phyloP scores from a whole-genome alignment of 2,113 vertebrate genomes.

The Arothron firmamentum region DNA sequence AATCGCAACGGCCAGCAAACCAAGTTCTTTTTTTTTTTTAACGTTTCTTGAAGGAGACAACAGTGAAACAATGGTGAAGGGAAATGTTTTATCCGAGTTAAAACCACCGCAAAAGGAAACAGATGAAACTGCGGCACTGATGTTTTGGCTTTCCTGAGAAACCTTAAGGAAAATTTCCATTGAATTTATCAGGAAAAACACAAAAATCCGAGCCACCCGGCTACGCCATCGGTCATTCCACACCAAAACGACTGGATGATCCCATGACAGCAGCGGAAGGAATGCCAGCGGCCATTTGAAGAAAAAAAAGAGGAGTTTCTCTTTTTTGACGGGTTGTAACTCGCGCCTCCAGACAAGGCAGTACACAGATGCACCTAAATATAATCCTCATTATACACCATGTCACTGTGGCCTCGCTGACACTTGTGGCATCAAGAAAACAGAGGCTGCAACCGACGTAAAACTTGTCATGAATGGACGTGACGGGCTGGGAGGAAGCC shows the following conservation, averaged over 20 bases:
- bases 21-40: conserved; percentile 5
- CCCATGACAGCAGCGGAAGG: conserved; percentile 27
- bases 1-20: conserved; percentile 71
- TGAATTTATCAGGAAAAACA: conserved; percentile 2
- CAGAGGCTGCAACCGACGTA: conserved; percentile 48
- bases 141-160: conserved; percentile 22
- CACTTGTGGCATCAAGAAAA: conserved; percentile 49
- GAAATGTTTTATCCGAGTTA: conserved; percentile 37
- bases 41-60: conserved; percentile 38
- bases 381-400: conserved; percentile 64
- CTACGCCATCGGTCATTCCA: conserved; percentile 24
- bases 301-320: conserved; percentile 39
- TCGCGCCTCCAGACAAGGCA: conserved; percentile 27
- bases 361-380: conserved; percentile 56
- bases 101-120: conserved; percentile 36
- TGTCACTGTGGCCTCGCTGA: conserved; percentile 46
- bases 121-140: conserved; percentile 6
- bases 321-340: conserved; percentile 63
- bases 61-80: conserved; percentile 52
- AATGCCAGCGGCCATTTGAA: conserved; percentile 27
- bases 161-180: conserved; percentile 5
- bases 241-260: conserved; percentile 17
- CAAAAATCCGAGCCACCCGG: conserved; percentile 15
- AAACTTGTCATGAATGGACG: conserved; percentile 59
- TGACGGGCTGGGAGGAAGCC: conserved; percentile 1